Evolutionary conservation across 2,113 vertebrate genomes (phyloP).

Genomic region (Petroica traversi): DNA sequence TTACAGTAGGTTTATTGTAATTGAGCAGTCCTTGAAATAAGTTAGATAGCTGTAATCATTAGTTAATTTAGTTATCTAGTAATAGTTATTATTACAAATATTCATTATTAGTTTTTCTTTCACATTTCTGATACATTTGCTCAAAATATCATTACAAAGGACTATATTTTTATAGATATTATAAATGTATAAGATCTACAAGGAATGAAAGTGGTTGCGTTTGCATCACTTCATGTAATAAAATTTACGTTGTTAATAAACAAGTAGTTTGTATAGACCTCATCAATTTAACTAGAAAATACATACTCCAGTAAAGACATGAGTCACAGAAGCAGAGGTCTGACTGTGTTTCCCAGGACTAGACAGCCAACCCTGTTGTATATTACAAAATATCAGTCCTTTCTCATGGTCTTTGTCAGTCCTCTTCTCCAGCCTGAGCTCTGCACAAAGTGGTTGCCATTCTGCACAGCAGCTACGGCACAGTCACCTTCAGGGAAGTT

Average conservation of each 20-base stretch:
- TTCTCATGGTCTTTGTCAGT: fast-evolving
- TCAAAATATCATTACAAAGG: neutral
- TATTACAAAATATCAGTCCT: neutral
- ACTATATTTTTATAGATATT: neutral
- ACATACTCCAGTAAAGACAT: neutral
- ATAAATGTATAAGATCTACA: neutral
- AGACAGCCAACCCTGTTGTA: neutral
- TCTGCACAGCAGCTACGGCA: fast-evolving
- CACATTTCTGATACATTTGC: neutral
- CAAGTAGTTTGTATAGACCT: neutral
- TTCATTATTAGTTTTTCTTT: neutral
- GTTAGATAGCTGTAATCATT: neutral
- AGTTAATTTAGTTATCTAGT: neutral
- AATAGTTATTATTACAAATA: neutral
- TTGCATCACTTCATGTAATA: neutral
- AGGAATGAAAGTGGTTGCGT: neutral
- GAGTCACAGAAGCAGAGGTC: neutral
- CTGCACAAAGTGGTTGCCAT: fast-evolving
- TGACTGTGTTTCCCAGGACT: neutral
- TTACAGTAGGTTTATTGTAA: neutral
- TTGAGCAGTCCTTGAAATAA: neutral
- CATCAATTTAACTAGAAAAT: neutral
- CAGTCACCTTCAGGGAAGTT: neutral
- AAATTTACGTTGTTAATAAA: neutral
- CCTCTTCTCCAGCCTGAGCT: neutral